Base-by-base conservation (phyloP, 2,113 vertebrate genomes). In the Calidris pygmaea region DNA sequence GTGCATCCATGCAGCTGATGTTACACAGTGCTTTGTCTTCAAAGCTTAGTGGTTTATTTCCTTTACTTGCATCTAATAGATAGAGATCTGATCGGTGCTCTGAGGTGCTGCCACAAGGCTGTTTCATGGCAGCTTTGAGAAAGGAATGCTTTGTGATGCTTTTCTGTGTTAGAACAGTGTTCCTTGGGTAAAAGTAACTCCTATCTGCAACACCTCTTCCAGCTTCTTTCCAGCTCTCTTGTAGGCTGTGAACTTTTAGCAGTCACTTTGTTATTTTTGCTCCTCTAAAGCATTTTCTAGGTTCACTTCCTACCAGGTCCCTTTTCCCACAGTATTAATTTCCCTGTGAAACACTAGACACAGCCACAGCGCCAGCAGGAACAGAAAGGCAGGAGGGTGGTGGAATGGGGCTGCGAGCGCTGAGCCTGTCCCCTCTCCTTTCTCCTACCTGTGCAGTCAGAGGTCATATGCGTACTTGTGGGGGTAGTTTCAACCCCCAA, bases 391-490 rank as follows among this genome's bases (percentile, higher is more conserved):
- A 62, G 26, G 15, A 48, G 30, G 47, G 47, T 22, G 43, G 37
- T 11, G 22, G 70, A 35, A 37, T 0, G 1, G 47, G 62, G n/a
- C 39, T 81, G 62, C n/a, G 22, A 26, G 21, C 0, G 11, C n/a
- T 47, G 24, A 74, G 53, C 30, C 30, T 9, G n/a, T 39, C 8
- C 13, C 12, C 7, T 8, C 37, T 70, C 37, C 37, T 68, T 47
- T 47, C 47, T 60, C 29, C 62, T 53, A 1, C 13, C 29, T 1
- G 0, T 19, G 23, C 34, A 13, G 8, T 20, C 7, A 21, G 32
- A 50, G 35, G 34, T 27, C 11, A 3, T 48, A 17, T 5, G 17
- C 24, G 18, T 68, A n/a, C n/a, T 5, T n/a, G 13, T 60, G 23
- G 34, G 43, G 4, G 15, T 60, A 17, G 34, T n/a, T 76, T 76